These are phyloP conservation scores for Geotrupes spiniger DNA, from an alignment of 2,888 invertebrate genomes.

Conservation along the genomic window DNA sequence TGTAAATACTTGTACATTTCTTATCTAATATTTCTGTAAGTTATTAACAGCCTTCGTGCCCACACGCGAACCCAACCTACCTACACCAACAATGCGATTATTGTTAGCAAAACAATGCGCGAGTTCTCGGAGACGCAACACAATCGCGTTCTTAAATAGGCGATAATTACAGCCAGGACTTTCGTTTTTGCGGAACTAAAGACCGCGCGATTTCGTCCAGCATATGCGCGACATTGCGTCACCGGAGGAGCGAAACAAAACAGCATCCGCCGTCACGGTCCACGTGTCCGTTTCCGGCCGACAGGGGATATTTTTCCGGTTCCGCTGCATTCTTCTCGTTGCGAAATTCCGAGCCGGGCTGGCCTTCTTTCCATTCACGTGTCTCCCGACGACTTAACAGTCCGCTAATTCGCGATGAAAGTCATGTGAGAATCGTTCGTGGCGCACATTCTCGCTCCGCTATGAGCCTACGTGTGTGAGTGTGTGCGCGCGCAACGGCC, in stretches of 20 bases:
- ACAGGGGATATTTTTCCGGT: neutral
- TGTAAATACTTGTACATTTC: too few species aligned
- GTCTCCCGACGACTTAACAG: neutral
- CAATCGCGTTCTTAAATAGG: too few species aligned
- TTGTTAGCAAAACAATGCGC: too few species aligned
- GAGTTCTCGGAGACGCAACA: too few species aligned
- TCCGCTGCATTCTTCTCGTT: slow-evolving; percentile 2
- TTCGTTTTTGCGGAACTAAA: slow-evolving; percentile 2
- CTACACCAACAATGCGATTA: too few species aligned
- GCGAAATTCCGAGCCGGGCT: neutral
- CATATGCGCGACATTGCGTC: too few species aligned
- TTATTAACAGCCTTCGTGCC: too few species aligned
- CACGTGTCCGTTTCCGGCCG: neutral
- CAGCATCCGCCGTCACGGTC: slow-evolving; percentile 2
- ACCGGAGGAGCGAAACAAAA: too few species aligned
- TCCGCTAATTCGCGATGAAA: slow-evolving; percentile 1
- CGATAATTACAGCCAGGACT: neutral
- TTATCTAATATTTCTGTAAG: too few species aligned
- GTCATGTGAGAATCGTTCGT: neutral
- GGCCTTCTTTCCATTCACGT: slow-evolving; percentile 7
- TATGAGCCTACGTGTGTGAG: neutral
- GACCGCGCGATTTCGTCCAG: too few species aligned
- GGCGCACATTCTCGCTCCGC: too few species aligned
- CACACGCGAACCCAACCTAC: too few species aligned
- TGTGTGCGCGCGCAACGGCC: neutral